Evolutionary conservation across 2,113 vertebrate genomes (phyloP).

Genomic region (Myodes glareolus): DNA sequence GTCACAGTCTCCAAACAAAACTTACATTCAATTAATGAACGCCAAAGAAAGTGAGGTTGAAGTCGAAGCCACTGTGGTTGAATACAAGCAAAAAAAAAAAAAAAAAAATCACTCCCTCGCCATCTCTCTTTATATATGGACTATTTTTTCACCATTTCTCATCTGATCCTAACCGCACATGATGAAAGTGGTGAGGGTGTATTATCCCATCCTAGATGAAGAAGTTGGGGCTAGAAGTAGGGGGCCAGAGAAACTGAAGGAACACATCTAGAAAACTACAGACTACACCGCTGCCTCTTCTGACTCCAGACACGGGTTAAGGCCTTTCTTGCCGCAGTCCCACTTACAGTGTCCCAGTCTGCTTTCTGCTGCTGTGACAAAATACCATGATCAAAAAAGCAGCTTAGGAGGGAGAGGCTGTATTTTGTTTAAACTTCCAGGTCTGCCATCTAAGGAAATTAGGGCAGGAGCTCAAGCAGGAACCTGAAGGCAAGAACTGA

Average conservation of each 20-base stretch:
- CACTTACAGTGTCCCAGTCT: background rate
- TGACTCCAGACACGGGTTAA: background rate
- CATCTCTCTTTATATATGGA: too few relatives aligned
- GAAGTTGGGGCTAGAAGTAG: background rate
- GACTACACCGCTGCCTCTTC: background rate
- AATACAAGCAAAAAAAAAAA: too few relatives aligned
- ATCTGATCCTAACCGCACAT: background rate
- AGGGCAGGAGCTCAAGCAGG: background rate
- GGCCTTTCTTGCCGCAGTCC: background rate
- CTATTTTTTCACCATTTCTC: background rate
- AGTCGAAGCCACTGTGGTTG: background rate
- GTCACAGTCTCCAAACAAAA: background rate
- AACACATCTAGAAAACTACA: background rate
- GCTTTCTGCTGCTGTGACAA: background rate
- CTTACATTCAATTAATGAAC: background rate
- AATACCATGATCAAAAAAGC: background rate
- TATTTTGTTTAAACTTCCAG: background rate
- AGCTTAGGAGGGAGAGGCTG: background rate
- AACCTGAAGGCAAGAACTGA: background rate
- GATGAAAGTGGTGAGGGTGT: background rate
- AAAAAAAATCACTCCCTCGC: rapidly evolving
- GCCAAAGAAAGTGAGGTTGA: background rate
- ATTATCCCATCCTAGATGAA: background rate
- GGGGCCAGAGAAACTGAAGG: background rate
- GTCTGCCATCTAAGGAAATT: background rate